Evolutionary conservation across 2,888 invertebrate species (phyloP), one percentile per base, ranked within the genome.

Genomic region (Xylota segnis): DNA sequence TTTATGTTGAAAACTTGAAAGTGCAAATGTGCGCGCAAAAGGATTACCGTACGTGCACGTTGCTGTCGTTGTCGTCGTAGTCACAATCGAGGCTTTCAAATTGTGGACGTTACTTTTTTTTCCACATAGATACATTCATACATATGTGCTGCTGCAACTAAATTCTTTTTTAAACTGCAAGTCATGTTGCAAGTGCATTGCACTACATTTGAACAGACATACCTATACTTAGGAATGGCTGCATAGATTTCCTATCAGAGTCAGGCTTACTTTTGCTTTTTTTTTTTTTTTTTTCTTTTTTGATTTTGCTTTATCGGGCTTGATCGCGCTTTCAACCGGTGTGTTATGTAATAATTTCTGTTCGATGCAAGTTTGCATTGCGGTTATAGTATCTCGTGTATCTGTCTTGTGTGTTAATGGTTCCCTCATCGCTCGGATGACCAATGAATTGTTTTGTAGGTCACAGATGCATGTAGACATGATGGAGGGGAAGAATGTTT

Each of bases 401-500:
- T 79, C 75, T 72, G 76, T 65, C 58, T 71, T 75, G 71, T 84
- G 63, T 81, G 74, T 78, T 74, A 81, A 77, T 83, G 71, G 66
- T 75, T 56, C 71, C 78, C 87, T 87, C 90, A 89, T 87, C 90
- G 90, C 89, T 89, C 89, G 88, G 90, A 90, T 91, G 91, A 90
- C 90, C 91, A 91, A 90, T 89, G 89, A 89, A 89, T 88, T 88
- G 87, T 88, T 91, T 91, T 91, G 91, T 91, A 90, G 91, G 91
- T 90, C 90, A 90, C 88, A 86, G 65, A 79, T 81, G 81, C 84
- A 79, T 61, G 12, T 14, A 37, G 12, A 6, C 29, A 40, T 47
- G 43, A 23, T 0, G 18, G 12, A 43, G 27, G 56, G 56, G 23
- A 29, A 29, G 65, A 45, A 32, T 59, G 79, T 79, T 65, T 72